phyloP scores from a whole-genome alignment of 1,140 invertebrate species.

The Bombus difficillimus region DNA sequence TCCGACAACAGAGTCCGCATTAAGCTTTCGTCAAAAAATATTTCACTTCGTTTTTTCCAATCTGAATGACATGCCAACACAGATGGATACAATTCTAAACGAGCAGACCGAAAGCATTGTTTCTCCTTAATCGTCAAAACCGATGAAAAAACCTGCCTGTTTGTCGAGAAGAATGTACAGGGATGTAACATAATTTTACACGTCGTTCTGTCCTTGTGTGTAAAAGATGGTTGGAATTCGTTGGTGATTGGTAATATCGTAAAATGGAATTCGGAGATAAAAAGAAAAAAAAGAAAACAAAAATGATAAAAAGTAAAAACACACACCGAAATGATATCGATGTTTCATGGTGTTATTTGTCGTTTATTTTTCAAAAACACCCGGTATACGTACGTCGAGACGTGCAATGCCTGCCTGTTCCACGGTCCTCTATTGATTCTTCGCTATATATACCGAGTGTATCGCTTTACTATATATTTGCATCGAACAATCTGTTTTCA shows the following conservation, averaged over 20 bases:
- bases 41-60: not conserved
- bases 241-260: not conserved
- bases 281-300: too few relatives aligned
- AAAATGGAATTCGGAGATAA: not conserved
- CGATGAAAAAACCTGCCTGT: not conserved
- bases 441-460: not conserved
- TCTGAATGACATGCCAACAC: not conserved
- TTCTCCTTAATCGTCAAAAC: not conserved
- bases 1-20: not conserved
- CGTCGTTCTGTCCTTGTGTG: not conserved
- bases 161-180: not conserved
- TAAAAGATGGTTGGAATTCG: not conserved
- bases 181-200: not conserved
- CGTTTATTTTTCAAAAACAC: not conserved
- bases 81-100: not conserved
- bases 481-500: constrained; percentile 52
- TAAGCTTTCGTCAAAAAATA: not conserved
- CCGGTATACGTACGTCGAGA: not conserved
- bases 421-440: constrained; percentile 35
- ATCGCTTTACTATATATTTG: constrained; percentile 47
- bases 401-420: not conserved
- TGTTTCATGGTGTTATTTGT: not conserved
- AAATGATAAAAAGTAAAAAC: too few relatives aligned
- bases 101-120: not conserved
- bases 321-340: not conserved